phyloP scores from a whole-genome alignment of 2,797 vertebrate species.

The Gymnodraco acuticeps region DNA sequence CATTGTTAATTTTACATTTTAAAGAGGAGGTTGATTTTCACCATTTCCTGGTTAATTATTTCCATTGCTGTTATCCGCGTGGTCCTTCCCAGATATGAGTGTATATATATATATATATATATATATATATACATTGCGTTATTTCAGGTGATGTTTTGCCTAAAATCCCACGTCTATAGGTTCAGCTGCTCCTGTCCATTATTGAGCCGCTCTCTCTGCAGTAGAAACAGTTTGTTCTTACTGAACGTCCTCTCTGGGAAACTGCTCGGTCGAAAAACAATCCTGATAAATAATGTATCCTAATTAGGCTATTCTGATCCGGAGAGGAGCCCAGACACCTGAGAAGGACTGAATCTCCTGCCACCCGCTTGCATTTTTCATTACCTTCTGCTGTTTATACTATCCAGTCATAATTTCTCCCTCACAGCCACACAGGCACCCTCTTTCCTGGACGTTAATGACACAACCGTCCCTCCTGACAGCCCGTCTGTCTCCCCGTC shows the following conservation, averaged over 20 bases:
- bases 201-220: conserved; percentile 8
- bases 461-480: conserved; percentile 59
- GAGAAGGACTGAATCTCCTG: conserved; percentile 57
- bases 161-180: neutral
- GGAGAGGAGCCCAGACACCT: conserved; percentile 58
- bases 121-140: no score
- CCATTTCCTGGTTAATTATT: neutral
- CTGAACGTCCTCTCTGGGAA: conserved; percentile 26
- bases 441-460: conserved; percentile 52
- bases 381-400: conserved; percentile 64
- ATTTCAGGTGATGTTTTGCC: neutral
- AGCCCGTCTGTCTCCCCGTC: conserved; percentile 59
- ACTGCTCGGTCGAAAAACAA: conserved; percentile 53
- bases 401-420: conserved; percentile 50
- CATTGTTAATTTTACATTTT: neutral
- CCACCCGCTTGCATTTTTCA: conserved; percentile 65
- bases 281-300: conserved; percentile 74
- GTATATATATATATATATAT: neutral
- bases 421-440: conserved; percentile 36
- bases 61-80: neutral
- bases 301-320: conserved; percentile 68
- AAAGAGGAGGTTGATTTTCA: neutral
- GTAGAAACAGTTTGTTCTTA: conserved; percentile 21
- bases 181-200: neutral
- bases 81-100: neutral